These are phyloP conservation scores for Steromphala cineraria DNA, from an alignment of 2,888 invertebrate genomes.

Conservation along the genomic window DNA sequence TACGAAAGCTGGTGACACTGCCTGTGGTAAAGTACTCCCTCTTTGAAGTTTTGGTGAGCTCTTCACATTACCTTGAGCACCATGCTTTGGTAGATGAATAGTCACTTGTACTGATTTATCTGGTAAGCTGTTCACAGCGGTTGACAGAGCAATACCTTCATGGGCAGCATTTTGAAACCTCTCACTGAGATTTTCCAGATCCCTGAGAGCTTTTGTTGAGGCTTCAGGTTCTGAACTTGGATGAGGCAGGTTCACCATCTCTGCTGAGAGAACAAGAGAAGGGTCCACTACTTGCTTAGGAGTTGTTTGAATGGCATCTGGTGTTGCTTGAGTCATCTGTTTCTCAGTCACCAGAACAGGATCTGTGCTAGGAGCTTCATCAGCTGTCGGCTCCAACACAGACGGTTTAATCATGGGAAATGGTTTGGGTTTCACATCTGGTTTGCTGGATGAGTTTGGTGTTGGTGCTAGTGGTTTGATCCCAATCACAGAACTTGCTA, in stretches of 20 bases:
- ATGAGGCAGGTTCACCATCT: constrained; percentile 50
- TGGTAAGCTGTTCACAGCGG: constrained; percentile 51
- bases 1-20: constrained; percentile 19
- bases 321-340: constrained; percentile 28
- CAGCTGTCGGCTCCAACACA: not conserved
- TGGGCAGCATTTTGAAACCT: constrained; percentile 50
- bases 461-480: not conserved
- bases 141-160: constrained; percentile 47
- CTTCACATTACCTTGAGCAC: not conserved
- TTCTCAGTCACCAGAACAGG: not conserved
- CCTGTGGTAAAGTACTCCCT: not conserved
- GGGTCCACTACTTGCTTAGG: constrained; percentile 34
- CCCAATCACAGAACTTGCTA: not conserved
- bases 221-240: constrained; percentile 48
- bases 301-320: constrained; percentile 22
- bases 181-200: constrained; percentile 54
- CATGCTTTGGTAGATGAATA: constrained; percentile 47
- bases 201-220: constrained; percentile 46
- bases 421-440: not conserved
- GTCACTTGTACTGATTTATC: constrained; percentile 60
- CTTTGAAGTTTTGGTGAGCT: not conserved
- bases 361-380: not conserved
- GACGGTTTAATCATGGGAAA: not conserved
- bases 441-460: not conserved
- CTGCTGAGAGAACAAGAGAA: constrained; percentile 27